Evolutionary conservation across 2,797 vertebrate genomes (phyloP), one percentile per base, ranked within the genome.

Genomic region (Sebastes vulpes): DNA sequence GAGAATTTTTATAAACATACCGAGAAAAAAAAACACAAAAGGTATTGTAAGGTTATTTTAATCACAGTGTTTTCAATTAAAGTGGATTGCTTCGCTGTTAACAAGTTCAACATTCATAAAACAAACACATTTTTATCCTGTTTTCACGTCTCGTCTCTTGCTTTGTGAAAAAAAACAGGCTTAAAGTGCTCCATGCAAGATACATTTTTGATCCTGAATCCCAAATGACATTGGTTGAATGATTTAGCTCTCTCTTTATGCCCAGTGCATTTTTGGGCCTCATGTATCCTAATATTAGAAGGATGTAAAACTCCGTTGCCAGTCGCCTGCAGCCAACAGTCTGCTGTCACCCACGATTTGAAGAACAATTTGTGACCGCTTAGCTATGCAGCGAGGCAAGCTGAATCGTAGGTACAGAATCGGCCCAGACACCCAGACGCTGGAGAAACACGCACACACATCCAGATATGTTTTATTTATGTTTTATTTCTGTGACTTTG

Each of bases 321-420:
- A 50, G 65, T 79, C 1, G 72, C 88, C 81, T 77, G 48, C 61
- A 77, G 84, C 79, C 57, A 81, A 59, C 68, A 72, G 75, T 63
- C 73, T 65, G 82, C 83, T 90, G 85, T 86, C 79, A 69, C 53
- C 60, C 53, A 46, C 73, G 56, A 86, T 90, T 69, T 81, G 29
- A 77, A 3, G 65, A 88, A 72, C 83, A 69, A 70, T 85, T 79
- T 87, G 72, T 48, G 77, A 75, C 38, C 50, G 68, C 56, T 61
- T 42, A 67, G 58, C 77, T 64, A 74, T 72, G 72, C 75, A 66
- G 53, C 21, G 71, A 86, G 82, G 57, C 63, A 81, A 56, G 14
- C 58, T 77, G 74, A 81, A 59, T 64, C 5, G 35, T 77, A 53
- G 65, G 46, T 53, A 61, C 76, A 79, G 61, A 74, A 77, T 69